Evolutionary conservation across 1,140 invertebrate genomes (phyloP), one percentile per base, ranked within the genome.

Genomic region (Lordiphosa collinella): DNA sequence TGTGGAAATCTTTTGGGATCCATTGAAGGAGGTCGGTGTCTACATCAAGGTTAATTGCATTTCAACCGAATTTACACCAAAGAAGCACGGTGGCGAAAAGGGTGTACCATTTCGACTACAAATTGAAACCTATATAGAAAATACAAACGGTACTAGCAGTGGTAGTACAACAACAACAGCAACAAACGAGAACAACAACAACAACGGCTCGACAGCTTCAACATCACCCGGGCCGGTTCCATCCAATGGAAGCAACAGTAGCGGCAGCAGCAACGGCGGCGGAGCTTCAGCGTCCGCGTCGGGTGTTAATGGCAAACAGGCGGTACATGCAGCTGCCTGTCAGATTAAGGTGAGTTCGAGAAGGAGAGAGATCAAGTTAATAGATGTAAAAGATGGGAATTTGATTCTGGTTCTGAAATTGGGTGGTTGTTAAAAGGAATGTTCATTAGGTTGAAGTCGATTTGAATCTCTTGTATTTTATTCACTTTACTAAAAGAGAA

Each of bases 1-100:
- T 7, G 92, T 96, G 12, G 95, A 97, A 80, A 96, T 99, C 71
- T 93, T 94, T 63, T 99, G 97, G 97, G 97, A 99, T 90, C 97
- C 97, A 0, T 95, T 96, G 1, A 98, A 98, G 87, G 97, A 98
- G 91, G 96, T 97, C 63, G 97, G 97, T 14, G 94, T 97, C 57
- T 97, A 97, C 80, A 94, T 97, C 59, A 96, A 96, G 92, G 94
- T 99, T 2, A 97, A 99, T 89, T 98, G 97, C 88, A 99, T 99
- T 57, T 98, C 96, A 60, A 99, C 98, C 2, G 98, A 99, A 90
- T 99, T 99, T 88, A 99, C 98, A 1, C 96, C 97, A 0, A 98
- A 98, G 87, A 99, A 99, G 89, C 98, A 99, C 90, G 98, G 98
- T 18, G 97, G 98, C 3, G 97, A 99, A 89, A 99, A 99, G 89